Percentiles rank a stretch among this genome's conserved stretches.
These are phyloP conservation scores for Orchestia grillus DNA, from an alignment of 1,140 invertebrate species.

Conservation along the genomic window DNA sequence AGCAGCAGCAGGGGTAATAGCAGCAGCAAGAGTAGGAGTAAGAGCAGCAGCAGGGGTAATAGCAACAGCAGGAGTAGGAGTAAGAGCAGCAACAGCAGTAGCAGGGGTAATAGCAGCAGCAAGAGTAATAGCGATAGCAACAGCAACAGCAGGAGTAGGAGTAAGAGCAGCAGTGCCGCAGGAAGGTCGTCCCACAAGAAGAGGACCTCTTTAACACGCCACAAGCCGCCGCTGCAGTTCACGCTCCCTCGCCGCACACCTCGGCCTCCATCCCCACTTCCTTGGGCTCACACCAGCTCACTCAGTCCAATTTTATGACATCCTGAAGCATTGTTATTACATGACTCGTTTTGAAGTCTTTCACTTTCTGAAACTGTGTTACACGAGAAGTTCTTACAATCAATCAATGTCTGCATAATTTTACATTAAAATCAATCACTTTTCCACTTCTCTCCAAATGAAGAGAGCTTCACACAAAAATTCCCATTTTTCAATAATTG, in stretches of 20 bases:
- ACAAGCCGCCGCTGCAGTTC: not conserved
- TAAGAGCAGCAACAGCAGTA: not conserved
- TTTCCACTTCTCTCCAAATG: too few species aligned
- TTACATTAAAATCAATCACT: too few species aligned
- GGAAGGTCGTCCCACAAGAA: not conserved
- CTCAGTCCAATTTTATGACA: not conserved
- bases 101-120: not conserved
- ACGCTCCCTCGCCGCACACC: not conserved
- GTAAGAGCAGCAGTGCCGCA: not conserved
- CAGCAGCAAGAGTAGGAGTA: not conserved
- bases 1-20: not conserved
- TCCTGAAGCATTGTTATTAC: too few species aligned
- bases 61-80: not conserved
- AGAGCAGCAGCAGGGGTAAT: not conserved
- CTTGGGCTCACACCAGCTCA: not conserved
- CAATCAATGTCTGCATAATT: too few species aligned
- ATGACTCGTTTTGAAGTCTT: too few species aligned
- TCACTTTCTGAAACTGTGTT: too few species aligned
- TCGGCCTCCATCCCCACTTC: not conserved
- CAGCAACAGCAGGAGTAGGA: not conserved
- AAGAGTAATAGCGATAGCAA: not conserved
- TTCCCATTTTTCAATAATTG: not conserved
- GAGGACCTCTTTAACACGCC: not conserved
- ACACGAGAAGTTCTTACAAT: too few species aligned
- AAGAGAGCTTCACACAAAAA: not conserved